Conservation (phyloP, 2,797 vertebrate species). For the Euthynnus affinis region DNA sequence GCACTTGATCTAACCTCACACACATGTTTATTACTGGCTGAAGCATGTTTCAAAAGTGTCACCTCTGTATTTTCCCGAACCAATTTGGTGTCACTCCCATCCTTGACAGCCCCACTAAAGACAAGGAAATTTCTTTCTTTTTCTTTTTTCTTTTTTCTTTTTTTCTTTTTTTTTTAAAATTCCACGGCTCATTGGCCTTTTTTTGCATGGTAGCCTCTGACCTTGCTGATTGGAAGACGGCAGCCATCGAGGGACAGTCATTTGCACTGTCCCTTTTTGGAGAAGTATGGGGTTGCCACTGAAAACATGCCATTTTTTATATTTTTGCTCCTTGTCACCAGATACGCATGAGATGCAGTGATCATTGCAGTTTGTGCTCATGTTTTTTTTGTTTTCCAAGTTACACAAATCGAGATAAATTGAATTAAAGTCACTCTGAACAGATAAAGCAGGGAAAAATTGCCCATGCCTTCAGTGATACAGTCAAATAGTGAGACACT, state of each 20-base stretch:
- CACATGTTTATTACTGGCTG: conserved; percentile 99
- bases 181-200: conserved; percentile 78
- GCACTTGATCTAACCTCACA: conserved; percentile 94
- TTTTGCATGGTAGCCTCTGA: conserved; percentile 79
- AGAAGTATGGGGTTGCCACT: conserved; percentile 99
- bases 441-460: conserved; percentile 81
- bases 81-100: conserved; percentile 89
- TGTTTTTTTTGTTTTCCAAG: conserved; percentile 80
- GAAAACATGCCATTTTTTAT: conserved; percentile 99
- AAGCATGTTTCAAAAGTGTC: conserved; percentile 99
- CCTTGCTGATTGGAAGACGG: conserved; percentile 80
- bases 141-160: not conserved
- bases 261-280: conserved; percentile 83
- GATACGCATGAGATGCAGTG: conserved; percentile 99
- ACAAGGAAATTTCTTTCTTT: conserved; percentile 76
- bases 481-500: conserved; percentile 88
- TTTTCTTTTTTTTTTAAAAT: conserved; percentile 28
- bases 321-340: conserved; percentile 99
- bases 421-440: conserved; percentile 80
- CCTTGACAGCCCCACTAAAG: conserved; percentile 86
- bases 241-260: conserved; percentile 79
- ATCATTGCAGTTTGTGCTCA: conserved; percentile 88
- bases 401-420: conserved; percentile 71
- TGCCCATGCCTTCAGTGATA: conserved; percentile 83
- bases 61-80: conserved; percentile 97